These are phyloP conservation scores for Aphyosemion australe DNA, from an alignment of 2,113 vertebrate genomes.

Conservation along the genomic window DNA sequence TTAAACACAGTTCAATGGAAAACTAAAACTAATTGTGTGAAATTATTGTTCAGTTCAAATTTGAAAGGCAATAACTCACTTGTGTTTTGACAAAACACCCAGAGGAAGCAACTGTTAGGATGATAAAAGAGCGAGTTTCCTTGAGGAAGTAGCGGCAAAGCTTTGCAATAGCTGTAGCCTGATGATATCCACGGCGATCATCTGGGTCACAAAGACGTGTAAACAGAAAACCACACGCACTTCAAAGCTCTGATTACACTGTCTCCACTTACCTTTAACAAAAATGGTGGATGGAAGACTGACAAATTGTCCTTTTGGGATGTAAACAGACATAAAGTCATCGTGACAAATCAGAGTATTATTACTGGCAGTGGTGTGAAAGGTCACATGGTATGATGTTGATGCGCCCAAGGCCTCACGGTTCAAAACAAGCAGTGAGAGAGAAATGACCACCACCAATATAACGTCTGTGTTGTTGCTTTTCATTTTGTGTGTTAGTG, in stretches of 20 bases:
- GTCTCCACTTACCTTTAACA: constrained; percentile 46
- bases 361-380: neutral
- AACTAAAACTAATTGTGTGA: neutral
- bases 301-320: constrained; percentile 34
- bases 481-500: constrained; percentile 22
- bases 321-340: constrained; percentile 37
- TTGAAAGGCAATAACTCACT: constrained; percentile 28
- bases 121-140: constrained; percentile 30
- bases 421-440: constrained; percentile 10
- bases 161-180: constrained; percentile 26
- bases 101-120: constrained; percentile 30
- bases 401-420: neutral
- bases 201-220: constrained; percentile 28
- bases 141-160: constrained; percentile 43
- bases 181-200: constrained; percentile 30
- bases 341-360: constrained; percentile 16
- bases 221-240: neutral
- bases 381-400: neutral
- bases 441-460: constrained; percentile 8
- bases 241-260: neutral
- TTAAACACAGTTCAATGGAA: neutral
- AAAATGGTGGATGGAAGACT: constrained; percentile 41
- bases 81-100: constrained; percentile 57
- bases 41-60: neutral
- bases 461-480: neutral